These are phyloP conservation scores for Schrankia costaestrigalis DNA, from an alignment of 2,888 invertebrate genomes.

Conservation along the genomic window DNA sequence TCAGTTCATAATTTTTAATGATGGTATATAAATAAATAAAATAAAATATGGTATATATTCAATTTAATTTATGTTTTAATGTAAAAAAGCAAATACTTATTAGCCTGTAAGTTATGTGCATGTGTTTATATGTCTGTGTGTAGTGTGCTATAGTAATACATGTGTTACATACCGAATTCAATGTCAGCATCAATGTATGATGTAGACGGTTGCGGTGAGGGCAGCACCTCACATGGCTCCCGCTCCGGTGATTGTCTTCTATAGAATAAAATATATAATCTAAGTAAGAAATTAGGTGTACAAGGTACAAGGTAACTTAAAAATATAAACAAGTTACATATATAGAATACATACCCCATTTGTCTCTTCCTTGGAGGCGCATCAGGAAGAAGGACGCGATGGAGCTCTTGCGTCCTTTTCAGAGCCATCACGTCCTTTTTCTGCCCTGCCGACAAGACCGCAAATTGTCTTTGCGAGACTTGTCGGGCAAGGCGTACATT, in stretches of 20 bases:
- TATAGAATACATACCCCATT: slow-evolving; percentile 2
- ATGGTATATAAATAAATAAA: no score
- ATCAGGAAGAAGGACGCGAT: slow-evolving; percentile 10
- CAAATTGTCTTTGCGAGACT: background rate
- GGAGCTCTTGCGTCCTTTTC: slow-evolving; percentile 5
- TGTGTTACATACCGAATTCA: background rate
- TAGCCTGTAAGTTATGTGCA: background rate
- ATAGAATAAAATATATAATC: no score
- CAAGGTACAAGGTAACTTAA: no score
- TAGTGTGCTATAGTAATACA: no score
- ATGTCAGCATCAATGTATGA: background rate
- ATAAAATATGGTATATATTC: no score
- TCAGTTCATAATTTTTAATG: no score
- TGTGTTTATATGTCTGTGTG: background rate
- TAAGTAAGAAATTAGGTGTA: no score
- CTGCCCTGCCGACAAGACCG: background rate
- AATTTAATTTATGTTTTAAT: no score
- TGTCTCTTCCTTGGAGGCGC: slow-evolving; percentile 12
- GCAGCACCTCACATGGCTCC: background rate
- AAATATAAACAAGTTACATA: no score
- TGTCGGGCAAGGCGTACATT: slow-evolving; percentile 5
- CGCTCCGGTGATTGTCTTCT: background rate
- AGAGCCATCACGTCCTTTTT: background rate
- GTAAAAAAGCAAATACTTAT: background rate
- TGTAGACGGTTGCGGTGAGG: background rate